A percentile compares a stretch with the other conserved stretches of the same genome.
These are phyloP conservation scores for Saccostrea echinata DNA, from an alignment of 1,140 invertebrate species.

Conservation along the genomic window DNA sequence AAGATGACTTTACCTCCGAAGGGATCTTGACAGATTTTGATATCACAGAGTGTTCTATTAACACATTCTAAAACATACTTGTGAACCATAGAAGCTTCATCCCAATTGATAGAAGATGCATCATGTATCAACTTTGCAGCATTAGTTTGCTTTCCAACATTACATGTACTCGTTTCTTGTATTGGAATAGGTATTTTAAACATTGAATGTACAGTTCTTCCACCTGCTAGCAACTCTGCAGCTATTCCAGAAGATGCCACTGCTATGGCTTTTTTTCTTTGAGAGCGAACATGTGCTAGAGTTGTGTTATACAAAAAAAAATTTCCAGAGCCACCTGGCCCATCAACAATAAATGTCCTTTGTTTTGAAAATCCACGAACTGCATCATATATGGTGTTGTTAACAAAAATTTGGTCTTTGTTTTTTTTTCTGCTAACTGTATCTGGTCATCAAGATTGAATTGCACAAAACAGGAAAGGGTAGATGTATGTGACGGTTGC, in stretches of 20 bases:
- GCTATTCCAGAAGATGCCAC: too few relatives aligned
- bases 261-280: too few relatives aligned
- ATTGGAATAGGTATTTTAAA: constrained; percentile 39
- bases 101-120: constrained; percentile 32
- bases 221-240: constrained; percentile 4
- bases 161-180: constrained; percentile 10
- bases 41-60: constrained; percentile 34
- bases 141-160: background rate
- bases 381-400: too few relatives aligned
- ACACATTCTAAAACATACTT: constrained; percentile 12
- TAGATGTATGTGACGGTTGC: too few relatives aligned
- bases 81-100: constrained; percentile 30
- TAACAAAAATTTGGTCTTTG: too few relatives aligned
- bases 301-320: too few relatives aligned
- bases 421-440: too few relatives aligned
- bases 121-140: background rate
- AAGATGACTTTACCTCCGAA: constrained; percentile 29
- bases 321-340: too few relatives aligned
- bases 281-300: constrained; percentile 60
- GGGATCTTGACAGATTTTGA: constrained; percentile 2
- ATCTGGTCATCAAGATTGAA: too few relatives aligned
- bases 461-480: too few relatives aligned
- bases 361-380: too few relatives aligned
- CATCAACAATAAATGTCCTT: too few relatives aligned
- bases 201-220: background rate